Percentiles rank a stretch among this genome's conserved stretches.
Conservation (phyloP, 2,888 invertebrate species). For the Cacoxenus indagator region DNA sequence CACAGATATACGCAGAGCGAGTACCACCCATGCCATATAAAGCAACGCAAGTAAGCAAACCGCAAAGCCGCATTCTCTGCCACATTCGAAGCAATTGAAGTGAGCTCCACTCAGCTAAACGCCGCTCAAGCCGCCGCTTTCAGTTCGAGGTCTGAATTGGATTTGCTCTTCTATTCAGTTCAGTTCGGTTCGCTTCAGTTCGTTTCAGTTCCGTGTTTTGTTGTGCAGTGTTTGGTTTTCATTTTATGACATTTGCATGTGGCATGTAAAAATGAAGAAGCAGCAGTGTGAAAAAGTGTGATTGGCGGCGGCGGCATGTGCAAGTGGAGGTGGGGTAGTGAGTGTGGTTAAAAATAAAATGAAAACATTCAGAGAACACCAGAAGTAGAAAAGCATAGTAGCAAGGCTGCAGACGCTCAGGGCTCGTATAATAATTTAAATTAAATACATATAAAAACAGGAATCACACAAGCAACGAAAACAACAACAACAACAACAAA, state of each 20-base stretch:
- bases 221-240: slow-evolving; percentile 15
- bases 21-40: not conserved
- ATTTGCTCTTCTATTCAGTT: not conserved
- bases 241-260: slow-evolving; percentile 28
- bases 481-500: not conserved
- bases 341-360: not conserved
- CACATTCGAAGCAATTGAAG: not conserved
- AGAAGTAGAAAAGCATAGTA: not conserved
- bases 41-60: too few relatives aligned
- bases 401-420: not conserved
- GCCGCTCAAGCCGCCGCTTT: not conserved
- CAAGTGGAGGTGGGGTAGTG: not conserved
- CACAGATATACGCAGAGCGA: too few relatives aligned
- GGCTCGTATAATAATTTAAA: slow-evolving; percentile 29
- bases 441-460: slow-evolving; percentile 32
- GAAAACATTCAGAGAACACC: not conserved
- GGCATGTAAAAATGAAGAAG: slow-evolving; percentile 5
- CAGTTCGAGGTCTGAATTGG: slow-evolving; percentile 13
- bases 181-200: not conserved
- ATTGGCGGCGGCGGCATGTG: not conserved
- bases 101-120: not conserved
- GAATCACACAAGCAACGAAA: slow-evolving; percentile 1
- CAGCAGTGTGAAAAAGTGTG: not conserved
- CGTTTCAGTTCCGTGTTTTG: not conserved
- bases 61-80: not conserved